Conservation (phyloP, 2,113 vertebrate species). For the Aegotheles bennettii region DNA sequence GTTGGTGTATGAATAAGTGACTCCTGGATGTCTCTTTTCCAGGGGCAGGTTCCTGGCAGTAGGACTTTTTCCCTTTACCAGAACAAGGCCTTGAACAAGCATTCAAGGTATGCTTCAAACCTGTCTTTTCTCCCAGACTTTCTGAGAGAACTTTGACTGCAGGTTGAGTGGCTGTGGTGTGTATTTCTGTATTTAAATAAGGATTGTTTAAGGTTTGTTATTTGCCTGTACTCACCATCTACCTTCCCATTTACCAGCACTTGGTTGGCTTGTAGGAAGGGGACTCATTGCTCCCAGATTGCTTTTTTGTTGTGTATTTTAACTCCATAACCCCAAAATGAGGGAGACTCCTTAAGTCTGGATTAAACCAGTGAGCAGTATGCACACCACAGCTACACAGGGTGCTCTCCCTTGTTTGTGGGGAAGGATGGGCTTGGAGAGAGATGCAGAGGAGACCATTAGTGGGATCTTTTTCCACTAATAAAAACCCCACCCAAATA, state of each 20-base stretch:
- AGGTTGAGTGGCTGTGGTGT: neutral
- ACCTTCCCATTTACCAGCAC: neutral
- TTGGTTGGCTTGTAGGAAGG: neutral
- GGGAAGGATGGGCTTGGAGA: neutral
- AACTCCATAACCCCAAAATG: neutral
- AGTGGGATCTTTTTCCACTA: neutral
- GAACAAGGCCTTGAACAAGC: neutral
- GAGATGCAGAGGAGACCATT: neutral
- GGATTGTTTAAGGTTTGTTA: neutral
- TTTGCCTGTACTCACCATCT: neutral
- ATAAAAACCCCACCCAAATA: neutral
- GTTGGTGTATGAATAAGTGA: neutral
- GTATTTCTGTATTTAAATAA: neutral
- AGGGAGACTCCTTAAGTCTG: neutral
- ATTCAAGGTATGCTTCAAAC: neutral
- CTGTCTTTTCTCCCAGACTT: neutral
- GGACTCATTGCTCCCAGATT: neutral
- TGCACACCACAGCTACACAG: neutral
- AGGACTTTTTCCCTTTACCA: neutral
- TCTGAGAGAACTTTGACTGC: neutral
- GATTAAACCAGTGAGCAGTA: neutral
- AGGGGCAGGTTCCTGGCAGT: neutral
- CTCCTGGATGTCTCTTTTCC: rapidly evolving
- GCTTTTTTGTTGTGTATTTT: neutral
- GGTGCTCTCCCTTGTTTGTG: neutral